Conservation (phyloP, 2,797 vertebrate species). For the Cichlasoma orientale region DNA sequence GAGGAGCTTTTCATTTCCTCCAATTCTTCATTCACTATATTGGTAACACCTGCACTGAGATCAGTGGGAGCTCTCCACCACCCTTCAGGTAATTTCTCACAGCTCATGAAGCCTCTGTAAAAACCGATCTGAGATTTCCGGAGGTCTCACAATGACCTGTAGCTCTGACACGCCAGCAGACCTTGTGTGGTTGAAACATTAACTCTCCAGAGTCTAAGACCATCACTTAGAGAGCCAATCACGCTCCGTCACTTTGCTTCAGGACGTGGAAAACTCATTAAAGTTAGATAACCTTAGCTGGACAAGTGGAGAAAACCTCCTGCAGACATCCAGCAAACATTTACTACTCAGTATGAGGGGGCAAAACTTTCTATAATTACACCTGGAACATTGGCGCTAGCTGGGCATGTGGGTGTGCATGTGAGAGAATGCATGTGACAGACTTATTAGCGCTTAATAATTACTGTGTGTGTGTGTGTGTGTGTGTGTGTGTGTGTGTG, state of each 20-base stretch:
- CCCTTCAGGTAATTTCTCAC: conserved; percentile 42
- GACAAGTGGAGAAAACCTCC: conserved; percentile 73
- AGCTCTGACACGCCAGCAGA: conserved; percentile 8
- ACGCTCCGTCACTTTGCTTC: conserved; percentile 35
- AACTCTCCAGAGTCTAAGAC: conserved; percentile 21
- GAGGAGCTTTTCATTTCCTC: conserved; percentile 45
- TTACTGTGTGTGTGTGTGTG: not conserved
- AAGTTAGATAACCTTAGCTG: conserved; percentile 67
- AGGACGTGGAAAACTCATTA: conserved; percentile 73
- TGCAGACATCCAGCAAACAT: conserved; percentile 58
- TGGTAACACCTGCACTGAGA: not conserved
- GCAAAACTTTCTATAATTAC: conserved; percentile 71
- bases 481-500: not conserved
- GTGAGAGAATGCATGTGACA: conserved; percentile 12
- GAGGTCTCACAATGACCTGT: conserved; percentile 38
- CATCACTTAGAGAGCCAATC: conserved; percentile 46
- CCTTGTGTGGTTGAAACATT: conserved; percentile 39
- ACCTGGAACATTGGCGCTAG: conserved; percentile 62
- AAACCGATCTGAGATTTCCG: conserved; percentile 25
- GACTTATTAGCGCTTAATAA: conserved; percentile 37
- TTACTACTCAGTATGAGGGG: conserved; percentile 52
- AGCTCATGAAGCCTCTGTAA: conserved; percentile 26
- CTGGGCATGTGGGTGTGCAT: not conserved
- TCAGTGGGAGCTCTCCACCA: not conserved
- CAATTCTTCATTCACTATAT: conserved; percentile 5